These are phyloP conservation scores for Channa maculata DNA, from an alignment of 2,113 vertebrate species.

Conservation along the genomic window DNA sequence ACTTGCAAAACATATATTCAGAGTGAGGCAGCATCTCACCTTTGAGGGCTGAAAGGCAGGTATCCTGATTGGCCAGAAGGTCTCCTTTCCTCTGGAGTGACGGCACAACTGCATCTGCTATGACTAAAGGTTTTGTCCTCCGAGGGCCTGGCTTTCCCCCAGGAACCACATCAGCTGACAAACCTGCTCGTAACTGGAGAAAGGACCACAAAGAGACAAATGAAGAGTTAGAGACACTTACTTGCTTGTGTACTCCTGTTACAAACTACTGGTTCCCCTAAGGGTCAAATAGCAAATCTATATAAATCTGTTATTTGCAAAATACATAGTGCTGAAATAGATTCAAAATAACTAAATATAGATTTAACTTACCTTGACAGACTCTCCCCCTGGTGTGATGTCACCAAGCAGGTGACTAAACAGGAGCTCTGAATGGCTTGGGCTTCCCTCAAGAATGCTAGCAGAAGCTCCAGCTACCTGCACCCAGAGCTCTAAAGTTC, in stretches of 20 bases:
- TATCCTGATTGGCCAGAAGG: conserved; percentile 86
- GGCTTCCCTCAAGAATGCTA: conserved; percentile 85
- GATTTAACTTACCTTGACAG: conserved; percentile 82
- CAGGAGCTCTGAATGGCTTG: conserved; percentile 83
- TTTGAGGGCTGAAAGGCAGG: conserved; percentile 86
- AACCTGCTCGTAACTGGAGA: conserved; percentile 73
- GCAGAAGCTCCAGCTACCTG: conserved; percentile 85
- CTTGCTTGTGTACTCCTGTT: no score
- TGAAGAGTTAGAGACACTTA: not conserved
- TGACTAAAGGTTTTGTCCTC: conserved; percentile 74
- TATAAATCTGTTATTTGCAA: no score
- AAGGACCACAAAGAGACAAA: not conserved
- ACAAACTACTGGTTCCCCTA: not conserved
- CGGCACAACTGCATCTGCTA: conserved; percentile 57
- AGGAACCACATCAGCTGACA: conserved; percentile 67
- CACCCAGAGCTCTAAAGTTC: conserved; percentile 87
- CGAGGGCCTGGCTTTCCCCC: conserved; percentile 79
- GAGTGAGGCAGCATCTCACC: conserved; percentile 68
- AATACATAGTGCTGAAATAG: not conserved
- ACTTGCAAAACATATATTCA: not conserved
- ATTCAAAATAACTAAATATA: not conserved
- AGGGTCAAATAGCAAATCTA: no score
- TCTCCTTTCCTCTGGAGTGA: conserved; percentile 87
- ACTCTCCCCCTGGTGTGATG: conserved; percentile 84
- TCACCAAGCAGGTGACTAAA: conserved; percentile 85